A percentile compares a stretch with the other conserved stretches of the same genome.
Evolutionary conservation across 2,888 invertebrate species (phyloP).

Genomic region (Adela reaumurella): DNA sequence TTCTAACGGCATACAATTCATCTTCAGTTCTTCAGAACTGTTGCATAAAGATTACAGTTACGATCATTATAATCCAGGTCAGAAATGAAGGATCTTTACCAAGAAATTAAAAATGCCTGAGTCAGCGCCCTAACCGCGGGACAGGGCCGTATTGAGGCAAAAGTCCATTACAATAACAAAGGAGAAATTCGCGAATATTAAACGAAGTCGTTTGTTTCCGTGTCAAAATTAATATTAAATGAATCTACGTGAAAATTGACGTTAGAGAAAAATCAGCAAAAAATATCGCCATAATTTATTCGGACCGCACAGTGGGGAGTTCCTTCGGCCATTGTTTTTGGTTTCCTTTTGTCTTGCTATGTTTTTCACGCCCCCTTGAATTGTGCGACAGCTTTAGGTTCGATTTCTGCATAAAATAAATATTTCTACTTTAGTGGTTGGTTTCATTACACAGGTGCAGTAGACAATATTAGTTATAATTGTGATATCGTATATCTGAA

Average conservation of each 20-base stretch:
- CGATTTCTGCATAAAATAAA: neutral
- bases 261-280: neutral
- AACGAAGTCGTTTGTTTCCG: constrained; percentile 42
- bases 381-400: neutral
- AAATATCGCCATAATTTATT: neutral
- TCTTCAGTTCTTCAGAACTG: too few species aligned
- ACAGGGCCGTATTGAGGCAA: neutral
- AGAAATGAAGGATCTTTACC: neutral
- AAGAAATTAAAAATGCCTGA: neutral
- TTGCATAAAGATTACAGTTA: too few species aligned
- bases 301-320: neutral
- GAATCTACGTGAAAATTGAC: constrained; percentile 40
- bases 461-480: too few species aligned
- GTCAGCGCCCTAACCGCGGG: neutral
- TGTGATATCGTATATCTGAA: too few species aligned
- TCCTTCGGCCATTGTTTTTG: neutral
- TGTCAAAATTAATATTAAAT: constrained; percentile 56
- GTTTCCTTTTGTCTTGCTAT: neutral
- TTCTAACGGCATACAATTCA: too few species aligned
- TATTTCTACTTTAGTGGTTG: too few species aligned
- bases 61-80: too few species aligned
- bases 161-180: constrained; percentile 47
- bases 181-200: constrained; percentile 41
- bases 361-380: neutral
- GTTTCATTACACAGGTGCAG: too few species aligned